These are phyloP conservation scores for Camelus bactrianus DNA, from an alignment of 2,113 vertebrate genomes.

Conservation along the genomic window DNA sequence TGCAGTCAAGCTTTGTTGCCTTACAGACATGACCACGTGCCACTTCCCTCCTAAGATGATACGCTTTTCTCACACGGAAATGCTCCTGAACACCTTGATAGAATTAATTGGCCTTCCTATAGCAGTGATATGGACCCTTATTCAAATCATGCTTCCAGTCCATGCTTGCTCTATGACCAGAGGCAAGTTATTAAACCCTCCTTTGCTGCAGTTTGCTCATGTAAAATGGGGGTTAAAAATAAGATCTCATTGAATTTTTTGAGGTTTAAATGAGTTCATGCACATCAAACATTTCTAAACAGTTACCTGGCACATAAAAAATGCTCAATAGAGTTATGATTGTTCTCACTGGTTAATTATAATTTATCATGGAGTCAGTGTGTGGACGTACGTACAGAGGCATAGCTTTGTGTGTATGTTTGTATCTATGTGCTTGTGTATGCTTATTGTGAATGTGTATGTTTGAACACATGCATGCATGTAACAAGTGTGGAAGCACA, in stretches of 20 bases:
- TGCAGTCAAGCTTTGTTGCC: neutral
- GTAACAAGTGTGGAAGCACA: neutral
- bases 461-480: neutral
- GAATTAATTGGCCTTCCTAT: neutral
- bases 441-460: neutral
- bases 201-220: neutral
- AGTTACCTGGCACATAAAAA: neutral
- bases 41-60: neutral
- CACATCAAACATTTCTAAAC: neutral
- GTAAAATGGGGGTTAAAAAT: slow-evolving; percentile 14
- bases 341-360: neutral
- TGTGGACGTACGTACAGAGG: neutral
- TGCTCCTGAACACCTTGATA: neutral
- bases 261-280: neutral
- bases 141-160: neutral
- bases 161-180: neutral
- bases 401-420: neutral
- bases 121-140: neutral
- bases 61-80: neutral
- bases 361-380: neutral
- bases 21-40: neutral
- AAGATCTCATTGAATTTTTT: neutral
- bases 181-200: neutral
- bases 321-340: neutral
- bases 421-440: neutral